These are phyloP conservation scores for Diachrysia chrysitis DNA, from an alignment of 2,888 invertebrate genomes.

Conservation along the genomic window DNA sequence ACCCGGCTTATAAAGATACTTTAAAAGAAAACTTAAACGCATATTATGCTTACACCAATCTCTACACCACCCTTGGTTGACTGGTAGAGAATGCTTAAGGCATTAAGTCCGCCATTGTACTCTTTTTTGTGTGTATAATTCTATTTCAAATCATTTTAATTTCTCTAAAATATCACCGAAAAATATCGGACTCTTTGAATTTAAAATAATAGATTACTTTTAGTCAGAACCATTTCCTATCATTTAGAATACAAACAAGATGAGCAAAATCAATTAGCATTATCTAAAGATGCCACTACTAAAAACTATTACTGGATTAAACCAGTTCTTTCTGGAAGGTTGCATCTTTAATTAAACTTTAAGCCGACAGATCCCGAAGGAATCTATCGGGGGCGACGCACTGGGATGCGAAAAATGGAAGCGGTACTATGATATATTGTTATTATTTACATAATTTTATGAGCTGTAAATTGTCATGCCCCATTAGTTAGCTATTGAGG, in stretches of 20 bases:
- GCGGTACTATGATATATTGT: conserved; percentile 15
- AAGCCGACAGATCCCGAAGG: conserved; percentile 72
- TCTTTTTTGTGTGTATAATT: no score
- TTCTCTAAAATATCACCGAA: no score
- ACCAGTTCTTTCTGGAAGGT: conserved; percentile 65
- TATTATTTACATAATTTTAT: conserved; percentile 6
- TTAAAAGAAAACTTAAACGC: no score
- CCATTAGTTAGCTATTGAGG: conserved; percentile 2
- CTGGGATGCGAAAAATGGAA: conserved; percentile 29
- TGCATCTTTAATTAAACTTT: conserved; percentile 82
- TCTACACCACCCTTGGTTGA: no score
- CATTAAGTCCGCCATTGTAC: no score
- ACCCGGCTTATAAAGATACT: no score
- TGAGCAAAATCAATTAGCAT: conserved; percentile 48
- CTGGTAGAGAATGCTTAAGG: no score
- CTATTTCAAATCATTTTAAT: no score
- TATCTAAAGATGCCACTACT: conserved; percentile 60
- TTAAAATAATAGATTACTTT: not conserved
- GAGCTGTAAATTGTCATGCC: not conserved
- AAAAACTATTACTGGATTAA: conserved; percentile 69
- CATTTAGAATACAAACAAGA: conserved; percentile 1
- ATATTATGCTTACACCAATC: no score
- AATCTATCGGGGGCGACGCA: conserved; percentile 70
- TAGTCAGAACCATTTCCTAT: not conserved
- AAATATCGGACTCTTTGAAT: no score